Percentiles rank a stretch among this genome's conserved stretches.
phyloP scores from a whole-genome alignment of 2,113 vertebrate genomes.

The Melozone crissalis region DNA sequence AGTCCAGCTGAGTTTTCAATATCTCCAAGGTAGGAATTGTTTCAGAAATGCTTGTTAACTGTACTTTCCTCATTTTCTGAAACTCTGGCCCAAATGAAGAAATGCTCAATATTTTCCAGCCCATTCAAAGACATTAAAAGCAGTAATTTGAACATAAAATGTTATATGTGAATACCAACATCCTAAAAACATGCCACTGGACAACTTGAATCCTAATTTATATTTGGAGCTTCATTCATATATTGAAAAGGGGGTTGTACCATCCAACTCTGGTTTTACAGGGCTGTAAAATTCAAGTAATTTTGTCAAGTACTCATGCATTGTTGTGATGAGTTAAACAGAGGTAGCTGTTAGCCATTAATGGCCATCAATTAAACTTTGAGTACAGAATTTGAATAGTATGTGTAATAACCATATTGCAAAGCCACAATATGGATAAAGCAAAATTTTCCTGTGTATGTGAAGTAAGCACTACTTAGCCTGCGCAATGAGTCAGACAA shows the following conservation, averaged over 20 bases:
- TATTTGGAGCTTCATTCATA: not conserved
- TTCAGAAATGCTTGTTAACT: not conserved
- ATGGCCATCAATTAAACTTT: not conserved
- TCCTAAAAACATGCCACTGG: not conserved
- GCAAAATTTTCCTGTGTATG: not conserved
- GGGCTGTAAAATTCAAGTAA: not conserved
- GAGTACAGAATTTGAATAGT: not conserved
- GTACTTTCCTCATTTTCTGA: not conserved
- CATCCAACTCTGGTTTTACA: not conserved
- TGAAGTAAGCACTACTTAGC: not conserved
- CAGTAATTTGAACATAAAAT: not conserved
- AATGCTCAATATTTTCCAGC: not conserved
- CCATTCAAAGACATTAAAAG: not conserved
- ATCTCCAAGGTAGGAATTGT: not conserved
- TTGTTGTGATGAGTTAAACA: not conserved
- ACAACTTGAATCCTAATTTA: not conserved
- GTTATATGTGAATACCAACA: not conserved
- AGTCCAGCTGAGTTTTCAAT: not conserved
- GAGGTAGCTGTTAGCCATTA: not conserved
- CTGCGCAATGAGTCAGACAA: not conserved
- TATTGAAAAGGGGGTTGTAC: not conserved
- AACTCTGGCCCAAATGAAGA: not conserved
- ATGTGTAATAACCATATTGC: not conserved
- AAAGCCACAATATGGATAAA: not conserved
- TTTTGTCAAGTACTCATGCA: not conserved